A percentile compares a stretch with the other conserved stretches of the same genome.
Evolutionary conservation across 92 coral and sea anemone species (phyloP).

Genomic region (Plumapathes pennacea): DNA sequence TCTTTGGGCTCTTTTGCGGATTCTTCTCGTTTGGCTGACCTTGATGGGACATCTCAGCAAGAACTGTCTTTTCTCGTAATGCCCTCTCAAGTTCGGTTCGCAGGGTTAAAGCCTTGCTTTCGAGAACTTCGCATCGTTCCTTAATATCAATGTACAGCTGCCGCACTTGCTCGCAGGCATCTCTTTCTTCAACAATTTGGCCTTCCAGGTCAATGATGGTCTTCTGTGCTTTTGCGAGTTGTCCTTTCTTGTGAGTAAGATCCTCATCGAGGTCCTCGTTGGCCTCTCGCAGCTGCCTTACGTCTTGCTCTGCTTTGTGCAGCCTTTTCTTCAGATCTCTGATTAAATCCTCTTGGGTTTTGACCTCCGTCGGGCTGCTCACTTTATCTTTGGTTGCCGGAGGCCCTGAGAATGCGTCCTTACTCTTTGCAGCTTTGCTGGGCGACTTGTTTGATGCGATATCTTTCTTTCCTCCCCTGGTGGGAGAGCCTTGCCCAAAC

Average conservation of each 20-base stretch:
- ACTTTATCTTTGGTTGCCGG: constrained; percentile 7
- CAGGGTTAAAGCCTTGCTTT: constrained; percentile 67
- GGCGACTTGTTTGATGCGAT: neutral
- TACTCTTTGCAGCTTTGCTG: neutral
- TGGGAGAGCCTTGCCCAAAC: constrained; percentile 19
- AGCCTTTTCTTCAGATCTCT: constrained; percentile 37
- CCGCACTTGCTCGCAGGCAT: constrained; percentile 72
- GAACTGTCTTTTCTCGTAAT: constrained; percentile 52
- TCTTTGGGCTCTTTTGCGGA: constrained; percentile 18
- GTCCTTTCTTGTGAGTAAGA: constrained; percentile 66
- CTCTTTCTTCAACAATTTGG: constrained; percentile 67
- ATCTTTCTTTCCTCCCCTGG: constrained; percentile 25
- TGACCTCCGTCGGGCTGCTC: constrained; percentile 21
- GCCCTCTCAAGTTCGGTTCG: constrained; percentile 71
- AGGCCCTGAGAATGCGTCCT: neutral
- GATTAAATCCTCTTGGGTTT: constrained; percentile 29
- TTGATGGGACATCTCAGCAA: constrained; percentile 9
- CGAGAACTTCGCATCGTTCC: constrained; percentile 69
- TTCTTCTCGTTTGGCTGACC: constrained; percentile 17
- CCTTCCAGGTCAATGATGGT: constrained; percentile 60
- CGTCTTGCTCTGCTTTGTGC: constrained; percentile 51
- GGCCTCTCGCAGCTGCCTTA: constrained; percentile 39
- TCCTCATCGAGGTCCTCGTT: constrained; percentile 80
- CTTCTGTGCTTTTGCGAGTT: constrained; percentile 70
- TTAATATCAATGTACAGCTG: constrained; percentile 64